Conservation (phyloP, 2,888 invertebrate species). For the Nyleta sp. region DNA sequence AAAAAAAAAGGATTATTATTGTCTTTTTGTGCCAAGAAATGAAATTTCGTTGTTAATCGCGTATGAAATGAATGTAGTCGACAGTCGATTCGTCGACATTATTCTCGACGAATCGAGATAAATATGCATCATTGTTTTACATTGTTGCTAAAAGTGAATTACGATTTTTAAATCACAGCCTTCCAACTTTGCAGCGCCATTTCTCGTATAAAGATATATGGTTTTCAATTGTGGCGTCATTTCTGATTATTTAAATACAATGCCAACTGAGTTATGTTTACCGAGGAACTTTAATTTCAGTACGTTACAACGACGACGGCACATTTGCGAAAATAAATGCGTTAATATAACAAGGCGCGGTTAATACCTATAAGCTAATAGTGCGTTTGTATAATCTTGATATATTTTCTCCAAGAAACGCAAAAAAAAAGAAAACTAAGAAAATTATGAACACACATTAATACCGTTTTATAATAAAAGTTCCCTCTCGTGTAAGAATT, state of each 20-base stretch:
- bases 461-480: neutral
- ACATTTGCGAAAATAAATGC: constrained; percentile 37
- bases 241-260: constrained; percentile 34
- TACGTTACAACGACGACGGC: constrained; percentile 14
- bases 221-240: constrained; percentile 17
- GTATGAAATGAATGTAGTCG: too few species aligned
- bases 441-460: neutral
- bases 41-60: too few species aligned
- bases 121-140: too few species aligned
- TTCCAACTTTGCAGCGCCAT: too few species aligned
- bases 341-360: constrained; percentile 32
- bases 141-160: too few species aligned
- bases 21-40: too few species aligned
- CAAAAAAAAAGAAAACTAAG: constrained; percentile 5
- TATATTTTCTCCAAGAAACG: constrained; percentile 5
- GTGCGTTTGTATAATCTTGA: constrained; percentile 25
- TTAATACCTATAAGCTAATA: constrained; percentile 31
- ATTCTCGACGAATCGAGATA: too few species aligned
- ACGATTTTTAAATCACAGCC: too few species aligned
- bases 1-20: too few species aligned
- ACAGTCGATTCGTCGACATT: too few species aligned
- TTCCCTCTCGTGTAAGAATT: neutral
- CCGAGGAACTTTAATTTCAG: constrained; percentile 28
- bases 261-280: constrained; percentile 23
- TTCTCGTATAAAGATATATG: too few species aligned